Evolutionary conservation across 2,888 invertebrate genomes (phyloP).

Genomic region (Patella caerulea): DNA sequence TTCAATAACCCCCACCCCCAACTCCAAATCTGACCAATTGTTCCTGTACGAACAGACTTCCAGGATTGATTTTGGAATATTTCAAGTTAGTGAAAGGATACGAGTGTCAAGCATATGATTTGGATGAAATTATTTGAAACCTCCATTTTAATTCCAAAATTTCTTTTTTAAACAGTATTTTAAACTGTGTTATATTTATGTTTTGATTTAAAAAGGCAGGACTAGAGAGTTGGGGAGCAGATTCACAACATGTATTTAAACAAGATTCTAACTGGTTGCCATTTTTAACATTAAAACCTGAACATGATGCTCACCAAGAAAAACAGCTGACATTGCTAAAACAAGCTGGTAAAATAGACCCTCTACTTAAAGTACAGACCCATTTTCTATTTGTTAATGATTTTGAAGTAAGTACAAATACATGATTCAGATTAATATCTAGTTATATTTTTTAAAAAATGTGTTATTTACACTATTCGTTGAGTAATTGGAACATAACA

Average conservation of each 20-base stretch:
- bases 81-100: no score
- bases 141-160: background rate
- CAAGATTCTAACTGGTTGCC: conserved; percentile 69
- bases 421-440: background rate
- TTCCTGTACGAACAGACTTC: no score
- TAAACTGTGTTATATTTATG: no score
- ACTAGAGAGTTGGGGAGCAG: conserved; percentile 66
- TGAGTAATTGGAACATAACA: no score
- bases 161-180: background rate
- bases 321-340: conserved; percentile 63
- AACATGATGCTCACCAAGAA: conserved; percentile 61
- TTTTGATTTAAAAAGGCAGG: conserved; percentile 39
- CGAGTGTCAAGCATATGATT: background rate
- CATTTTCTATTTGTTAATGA: conserved; percentile 65
- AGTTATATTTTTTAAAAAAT: no score
- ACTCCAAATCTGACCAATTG: no score
- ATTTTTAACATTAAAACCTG: conserved; percentile 61
- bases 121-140: background rate
- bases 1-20: no score
- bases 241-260: conserved; percentile 62
- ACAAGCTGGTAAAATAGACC: conserved; percentile 63
- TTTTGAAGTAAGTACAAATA: conserved; percentile 55
- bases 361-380: conserved; percentile 62
- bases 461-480: no score
- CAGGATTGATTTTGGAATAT: no score